Evolutionary conservation across 2,113 vertebrate genomes (phyloP).

Genomic region (Psettodes erumei): DNA sequence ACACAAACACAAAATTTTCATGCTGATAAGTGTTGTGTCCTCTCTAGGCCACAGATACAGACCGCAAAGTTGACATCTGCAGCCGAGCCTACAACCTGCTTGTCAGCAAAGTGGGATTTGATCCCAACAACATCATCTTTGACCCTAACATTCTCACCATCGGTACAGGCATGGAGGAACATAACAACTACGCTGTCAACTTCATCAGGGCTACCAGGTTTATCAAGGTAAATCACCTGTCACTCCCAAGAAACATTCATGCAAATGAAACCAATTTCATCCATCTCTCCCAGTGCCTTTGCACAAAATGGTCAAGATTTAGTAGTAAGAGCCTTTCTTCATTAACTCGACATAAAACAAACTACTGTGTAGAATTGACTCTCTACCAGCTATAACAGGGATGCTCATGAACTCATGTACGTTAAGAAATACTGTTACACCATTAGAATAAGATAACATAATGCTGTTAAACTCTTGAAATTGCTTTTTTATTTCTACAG

Average conservation of each 20-base stretch:
- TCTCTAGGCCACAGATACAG: slow-evolving; percentile 90
- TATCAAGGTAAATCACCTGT: slow-evolving; percentile 87
- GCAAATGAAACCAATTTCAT: neutral
- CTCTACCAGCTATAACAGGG: neutral
- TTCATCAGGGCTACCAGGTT: slow-evolving; percentile 90
- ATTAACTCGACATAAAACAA: neutral
- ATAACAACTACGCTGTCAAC: slow-evolving; percentile 91
- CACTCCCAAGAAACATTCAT: neutral
- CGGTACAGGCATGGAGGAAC: slow-evolving; percentile 98
- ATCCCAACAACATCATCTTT: slow-evolving; percentile 97
- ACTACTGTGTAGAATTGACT: neutral
- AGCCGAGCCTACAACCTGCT: slow-evolving; percentile 91
- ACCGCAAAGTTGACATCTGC: slow-evolving; percentile 90
- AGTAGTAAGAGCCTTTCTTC: neutral
- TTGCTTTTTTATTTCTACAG: too few species aligned
- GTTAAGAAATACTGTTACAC: too few species aligned
- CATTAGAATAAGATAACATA: too few species aligned
- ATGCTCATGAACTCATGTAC: neutral
- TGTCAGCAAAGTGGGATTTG: slow-evolving; percentile 85
- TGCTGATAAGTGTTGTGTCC: neutral
- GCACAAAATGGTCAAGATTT: neutral
- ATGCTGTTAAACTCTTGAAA: neutral
- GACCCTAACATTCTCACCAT: slow-evolving; percentile 99
- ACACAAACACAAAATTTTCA: neutral
- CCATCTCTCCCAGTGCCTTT: neutral